A percentile compares a stretch with the other conserved stretches of the same genome.
Evolutionary conservation across 2,888 invertebrate species (phyloP).

Genomic region (Ophraella communa): DNA sequence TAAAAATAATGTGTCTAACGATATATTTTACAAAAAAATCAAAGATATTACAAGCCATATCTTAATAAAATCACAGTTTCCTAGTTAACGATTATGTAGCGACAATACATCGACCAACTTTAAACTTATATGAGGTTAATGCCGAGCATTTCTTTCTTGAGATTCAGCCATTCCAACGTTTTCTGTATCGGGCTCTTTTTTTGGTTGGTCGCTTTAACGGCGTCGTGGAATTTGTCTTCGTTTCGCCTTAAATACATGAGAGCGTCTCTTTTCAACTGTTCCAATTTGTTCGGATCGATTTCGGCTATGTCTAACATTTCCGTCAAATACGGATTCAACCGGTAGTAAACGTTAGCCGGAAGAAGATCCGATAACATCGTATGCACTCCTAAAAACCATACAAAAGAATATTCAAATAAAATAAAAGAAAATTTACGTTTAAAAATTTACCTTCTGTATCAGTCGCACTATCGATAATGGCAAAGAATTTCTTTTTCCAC

Average conservation of each 20-base stretch:
- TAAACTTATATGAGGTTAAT: slow-evolving; percentile 22
- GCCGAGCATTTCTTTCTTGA: slow-evolving; percentile 54
- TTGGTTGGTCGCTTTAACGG: slow-evolving; percentile 61
- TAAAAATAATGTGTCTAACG: too few species aligned
- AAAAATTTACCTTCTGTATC: slow-evolving; percentile 77
- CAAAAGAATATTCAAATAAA: slow-evolving; percentile 11
- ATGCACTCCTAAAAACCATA: slow-evolving; percentile 79
- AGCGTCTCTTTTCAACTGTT: slow-evolving; percentile 76
- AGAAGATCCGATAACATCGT: slow-evolving; percentile 77
- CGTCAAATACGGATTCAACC: slow-evolving; percentile 88
- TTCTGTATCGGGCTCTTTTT: slow-evolving; percentile 58
- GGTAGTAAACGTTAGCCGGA: slow-evolving; percentile 75
- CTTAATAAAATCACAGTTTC: slow-evolving; percentile 9
- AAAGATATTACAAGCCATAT: background rate
- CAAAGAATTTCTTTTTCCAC: slow-evolving; percentile 80
- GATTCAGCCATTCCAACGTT: slow-evolving; percentile 59
- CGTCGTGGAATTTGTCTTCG: slow-evolving; percentile 75
- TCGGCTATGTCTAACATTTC: slow-evolving; percentile 83
- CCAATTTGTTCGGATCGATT: slow-evolving; percentile 73
- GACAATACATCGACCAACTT: background rate
- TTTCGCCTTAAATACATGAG: slow-evolving; percentile 82
- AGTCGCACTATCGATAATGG: slow-evolving; percentile 84
- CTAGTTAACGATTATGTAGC: background rate
- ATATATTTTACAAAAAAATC: too few species aligned
- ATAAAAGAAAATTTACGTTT: slow-evolving; percentile 1